A percentile compares a stretch with the other conserved stretches of the same genome.
Conservation (phyloP, 2,113 vertebrate genomes). For the Serilophus lunatus region DNA sequence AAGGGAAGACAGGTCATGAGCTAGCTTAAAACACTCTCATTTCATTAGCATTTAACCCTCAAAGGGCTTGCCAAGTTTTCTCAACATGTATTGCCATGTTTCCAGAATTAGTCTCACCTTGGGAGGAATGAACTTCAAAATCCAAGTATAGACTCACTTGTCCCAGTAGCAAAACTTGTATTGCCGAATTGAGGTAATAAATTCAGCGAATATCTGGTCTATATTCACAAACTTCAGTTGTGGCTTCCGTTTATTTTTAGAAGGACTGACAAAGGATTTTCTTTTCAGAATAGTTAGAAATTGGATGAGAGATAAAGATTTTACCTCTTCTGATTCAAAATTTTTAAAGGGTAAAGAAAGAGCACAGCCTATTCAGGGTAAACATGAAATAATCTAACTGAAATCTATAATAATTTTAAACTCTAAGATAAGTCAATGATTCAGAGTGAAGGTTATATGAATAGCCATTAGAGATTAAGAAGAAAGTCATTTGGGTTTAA, state of each 20-base stretch:
- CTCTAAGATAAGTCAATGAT: background rate
- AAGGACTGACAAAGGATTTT: background rate
- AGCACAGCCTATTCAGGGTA: background rate
- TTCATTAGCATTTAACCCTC: background rate
- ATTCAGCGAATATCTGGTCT: background rate
- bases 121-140: background rate
- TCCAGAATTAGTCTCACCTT: background rate
- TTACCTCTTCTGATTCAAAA: background rate
- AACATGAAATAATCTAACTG: background rate
- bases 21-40: background rate
- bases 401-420: background rate
- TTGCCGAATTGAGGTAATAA: background rate
- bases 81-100: accelerated
- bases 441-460: background rate
- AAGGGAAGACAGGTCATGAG: background rate
- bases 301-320: background rate
- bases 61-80: background rate
- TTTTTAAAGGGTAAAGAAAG: background rate
- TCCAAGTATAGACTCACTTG: background rate
- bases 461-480: background rate
- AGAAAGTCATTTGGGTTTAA: accelerated
- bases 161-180: background rate
- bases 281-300: background rate
- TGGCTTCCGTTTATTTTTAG: background rate
- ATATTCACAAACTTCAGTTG: background rate